Evolutionary conservation across 1,140 invertebrate species (phyloP), one percentile per base, ranked within the genome.

Genomic region (Zaprionus kolodkinae): DNA sequence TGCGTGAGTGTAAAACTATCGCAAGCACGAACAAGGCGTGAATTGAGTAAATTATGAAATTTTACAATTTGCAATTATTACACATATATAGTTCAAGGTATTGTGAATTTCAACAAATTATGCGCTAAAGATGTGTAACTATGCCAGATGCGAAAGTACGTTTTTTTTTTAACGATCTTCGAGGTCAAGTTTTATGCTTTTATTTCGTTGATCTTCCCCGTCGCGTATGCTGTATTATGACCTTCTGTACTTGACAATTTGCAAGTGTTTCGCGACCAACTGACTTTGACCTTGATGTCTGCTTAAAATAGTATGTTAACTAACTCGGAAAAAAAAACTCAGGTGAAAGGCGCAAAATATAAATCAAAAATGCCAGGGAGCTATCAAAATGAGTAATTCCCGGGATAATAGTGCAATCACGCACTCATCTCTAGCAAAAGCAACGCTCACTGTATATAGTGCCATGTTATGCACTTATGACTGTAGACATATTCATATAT

Each of bases 341-440:
- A 50, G 45, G 45, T 50, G 45, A 50, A 50, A 25, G 45, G 45
- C 3, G 11, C 45, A 50, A 17, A 12, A 50, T 50, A 10, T 11
- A 25, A 50, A 50, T 50, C 25, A 50, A 50, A n/a, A n/a, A n/a
- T n/a, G n/a, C n/a, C n/a, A n/a, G n/a, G n/a, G n/a, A 25, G 40
- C n/a, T 6, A 60, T 6, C 13, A 15, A 43, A 40, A 40, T 15
- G 6, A 6, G 27, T 17, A 62, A 48, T 48, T 62, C 25, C 6
- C 4, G 27, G 27, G 6, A 21, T 21, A 30, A 30, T 3, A 30
- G 27, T 30, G 27, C 27, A 6, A 30, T 40, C 69, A 65, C 61
- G 61, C 30, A 6, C 40, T 9, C 69, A 72, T 65, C 69, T n/a
- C 69, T 65, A 64, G n/a, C 6, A 2, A 21, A 4, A 62, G 5